Evolutionary conservation across 2,888 invertebrate genomes (phyloP), one percentile per base, ranked within the genome.

Genomic region (Acanthopleura granulata): DNA sequence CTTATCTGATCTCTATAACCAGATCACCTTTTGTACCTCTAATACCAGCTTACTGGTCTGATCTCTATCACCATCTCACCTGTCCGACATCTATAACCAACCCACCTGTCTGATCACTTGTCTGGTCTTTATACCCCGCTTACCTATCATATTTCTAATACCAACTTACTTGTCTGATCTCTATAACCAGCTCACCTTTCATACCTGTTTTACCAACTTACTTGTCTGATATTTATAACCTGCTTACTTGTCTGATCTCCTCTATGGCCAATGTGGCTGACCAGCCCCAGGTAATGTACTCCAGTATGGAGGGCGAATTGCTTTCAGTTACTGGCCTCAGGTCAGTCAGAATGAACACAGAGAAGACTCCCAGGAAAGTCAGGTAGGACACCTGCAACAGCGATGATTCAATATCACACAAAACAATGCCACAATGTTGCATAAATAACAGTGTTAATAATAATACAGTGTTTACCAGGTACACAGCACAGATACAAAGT

Each of bases 1-100:
- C 90, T 87, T 90, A 89, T 81, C 90, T 76, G 14, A 87, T 16
- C 77, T 90, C 90, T n/a, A n/a, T n/a, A n/a, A n/a, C n/a, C n/a
- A n/a, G n/a, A n/a, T n/a, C n/a, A n/a, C n/a, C n/a, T n/a, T n/a
- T n/a, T n/a, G n/a, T n/a, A n/a, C n/a, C 74, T 90, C 90, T 12
- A 88, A 61, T 18, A 85, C 75, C 82, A 89, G 82, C 16, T 89
- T 87, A 40, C 80, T 72, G 11, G 85, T 83, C 88, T 88, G 89
- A 6, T 79, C 82, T 88, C 89, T 72, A 27, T n/a, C 71, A n/a
- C 40, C 40, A n/a, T 1, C 76, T 50, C 51, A 90, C 90, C 87
- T 90, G 90, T 81, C 90, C 75, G 14, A 87, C 14, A 77, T 90
- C 90, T 18, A 14, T 25, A 14, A 18, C 15, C 14, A 15, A 30